A percentile compares a stretch with the other conserved stretches of the same genome.
Evolutionary conservation across 2,888 invertebrate species (phyloP).

Genomic region (Pteria penguin): DNA sequence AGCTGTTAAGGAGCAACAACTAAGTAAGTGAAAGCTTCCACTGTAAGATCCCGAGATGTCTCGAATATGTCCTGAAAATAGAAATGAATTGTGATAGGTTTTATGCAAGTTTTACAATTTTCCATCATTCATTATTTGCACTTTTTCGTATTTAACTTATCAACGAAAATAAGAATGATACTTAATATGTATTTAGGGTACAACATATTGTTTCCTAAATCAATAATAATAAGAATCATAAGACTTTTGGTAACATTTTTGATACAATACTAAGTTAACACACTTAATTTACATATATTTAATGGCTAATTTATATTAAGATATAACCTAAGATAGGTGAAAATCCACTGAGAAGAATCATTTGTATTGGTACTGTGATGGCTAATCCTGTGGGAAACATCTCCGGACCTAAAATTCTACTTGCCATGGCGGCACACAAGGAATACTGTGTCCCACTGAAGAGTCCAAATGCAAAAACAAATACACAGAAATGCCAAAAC

Average conservation of each 20-base stretch:
- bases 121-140: background rate
- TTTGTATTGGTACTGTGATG: background rate
- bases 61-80: constrained; percentile 31
- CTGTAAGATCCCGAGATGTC: constrained; percentile 25
- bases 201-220: too few species aligned
- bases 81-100: background rate
- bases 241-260: too few species aligned
- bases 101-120: background rate
- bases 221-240: too few species aligned
- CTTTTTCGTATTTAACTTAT: background rate
- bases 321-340: background rate
- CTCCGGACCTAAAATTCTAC: constrained; percentile 23
- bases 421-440: background rate
- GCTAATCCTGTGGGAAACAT: constrained; percentile 19
- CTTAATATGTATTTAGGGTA: too few species aligned
- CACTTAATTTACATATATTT: too few species aligned
- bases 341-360: background rate
- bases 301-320: too few species aligned
- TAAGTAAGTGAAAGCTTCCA: constrained; percentile 22
- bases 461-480: constrained; percentile 24
- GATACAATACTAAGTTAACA: too few species aligned
- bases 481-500: constrained; percentile 12
- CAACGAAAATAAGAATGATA: too few species aligned
- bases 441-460: constrained; percentile 22
- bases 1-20: constrained; percentile 7